phyloP scores from a whole-genome alignment of 2,888 invertebrate species.

The Diaprepes abbreviatus region DNA sequence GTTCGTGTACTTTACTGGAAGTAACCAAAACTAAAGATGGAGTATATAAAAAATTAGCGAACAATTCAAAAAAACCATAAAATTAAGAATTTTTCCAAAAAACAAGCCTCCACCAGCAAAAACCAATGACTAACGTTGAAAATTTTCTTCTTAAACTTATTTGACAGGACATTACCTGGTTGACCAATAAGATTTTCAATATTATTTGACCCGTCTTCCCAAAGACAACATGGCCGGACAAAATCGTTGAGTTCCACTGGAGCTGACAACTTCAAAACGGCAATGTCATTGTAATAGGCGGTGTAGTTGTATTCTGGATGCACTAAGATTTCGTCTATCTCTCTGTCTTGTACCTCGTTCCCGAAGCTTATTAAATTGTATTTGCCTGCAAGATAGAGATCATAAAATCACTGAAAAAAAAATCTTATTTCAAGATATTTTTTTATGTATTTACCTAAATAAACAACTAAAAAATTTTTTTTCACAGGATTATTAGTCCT shows the following conservation, averaged over 20 bases:
- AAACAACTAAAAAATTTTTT: conserved; percentile 61
- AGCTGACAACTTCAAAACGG: conserved; percentile 70
- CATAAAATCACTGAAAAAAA: too few species aligned
- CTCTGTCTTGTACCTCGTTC: conserved; percentile 67
- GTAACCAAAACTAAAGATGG: too few species aligned
- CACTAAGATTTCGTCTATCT: conserved; percentile 63
- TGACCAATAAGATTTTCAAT: conserved; percentile 56
- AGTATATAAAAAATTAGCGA: too few species aligned
- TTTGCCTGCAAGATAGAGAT: conserved; percentile 62
- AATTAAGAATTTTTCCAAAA: too few species aligned
- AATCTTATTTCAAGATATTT: too few species aligned
- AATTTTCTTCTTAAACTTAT: too few species aligned
- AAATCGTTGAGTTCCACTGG: conserved; percentile 68
- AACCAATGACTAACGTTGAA: too few species aligned
- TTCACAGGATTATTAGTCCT: conserved; percentile 59
- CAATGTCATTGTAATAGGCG: conserved; percentile 70
- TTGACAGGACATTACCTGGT: too few species aligned
- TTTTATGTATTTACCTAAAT: conserved; percentile 66
- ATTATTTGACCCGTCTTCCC: conserved; percentile 63
- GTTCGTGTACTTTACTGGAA: too few species aligned
- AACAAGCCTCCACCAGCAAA: too few species aligned
- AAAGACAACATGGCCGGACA: conserved; percentile 74
- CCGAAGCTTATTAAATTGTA: conserved; percentile 65
- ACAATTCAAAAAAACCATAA: too few species aligned
- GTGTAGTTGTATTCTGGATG: conserved; percentile 66